Conservation (phyloP, 2,113 vertebrate species). For the Equus quagga region DNA sequence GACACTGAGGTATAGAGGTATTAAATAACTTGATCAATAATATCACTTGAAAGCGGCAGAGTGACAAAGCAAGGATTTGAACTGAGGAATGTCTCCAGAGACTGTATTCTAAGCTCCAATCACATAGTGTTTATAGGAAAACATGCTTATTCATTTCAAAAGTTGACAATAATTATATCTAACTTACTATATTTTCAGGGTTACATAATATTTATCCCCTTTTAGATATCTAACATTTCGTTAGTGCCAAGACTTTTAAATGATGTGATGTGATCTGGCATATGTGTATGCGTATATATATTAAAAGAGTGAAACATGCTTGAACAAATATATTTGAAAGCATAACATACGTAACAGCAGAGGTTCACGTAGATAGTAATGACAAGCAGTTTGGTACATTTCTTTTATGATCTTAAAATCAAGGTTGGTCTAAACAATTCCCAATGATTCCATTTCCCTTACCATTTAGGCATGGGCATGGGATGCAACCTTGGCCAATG, state of each 20-base stretch:
- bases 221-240: neutral
- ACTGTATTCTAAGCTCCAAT: conserved; percentile 35
- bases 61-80: conserved; percentile 27
- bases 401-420: conserved; percentile 44
- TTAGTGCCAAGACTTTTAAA: conserved; percentile 28
- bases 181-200: conserved; percentile 53
- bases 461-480: neutral
- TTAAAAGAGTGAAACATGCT: neutral
- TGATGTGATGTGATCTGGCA: conserved; percentile 10
- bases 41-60: neutral
- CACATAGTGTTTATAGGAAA: neutral
- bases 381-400: neutral
- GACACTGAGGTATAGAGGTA: neutral
- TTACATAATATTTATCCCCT: conserved; percentile 14
- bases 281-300: neutral
- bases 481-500: neutral
- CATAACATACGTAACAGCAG: neutral
- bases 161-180: conserved; percentile 14
- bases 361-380: conserved; percentile 35
- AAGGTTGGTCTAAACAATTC: conserved; percentile 2
- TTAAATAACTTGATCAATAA: conserved; percentile 31
- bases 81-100: neutral
- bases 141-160: conserved; percentile 38
- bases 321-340: conserved; percentile 49
- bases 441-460: conserved; percentile 47